Percentiles rank a stretch among this genome's conserved stretches.
These are phyloP conservation scores for Sebastes steindachneri DNA, from an alignment of 2,797 vertebrate species.

Conservation along the genomic window DNA sequence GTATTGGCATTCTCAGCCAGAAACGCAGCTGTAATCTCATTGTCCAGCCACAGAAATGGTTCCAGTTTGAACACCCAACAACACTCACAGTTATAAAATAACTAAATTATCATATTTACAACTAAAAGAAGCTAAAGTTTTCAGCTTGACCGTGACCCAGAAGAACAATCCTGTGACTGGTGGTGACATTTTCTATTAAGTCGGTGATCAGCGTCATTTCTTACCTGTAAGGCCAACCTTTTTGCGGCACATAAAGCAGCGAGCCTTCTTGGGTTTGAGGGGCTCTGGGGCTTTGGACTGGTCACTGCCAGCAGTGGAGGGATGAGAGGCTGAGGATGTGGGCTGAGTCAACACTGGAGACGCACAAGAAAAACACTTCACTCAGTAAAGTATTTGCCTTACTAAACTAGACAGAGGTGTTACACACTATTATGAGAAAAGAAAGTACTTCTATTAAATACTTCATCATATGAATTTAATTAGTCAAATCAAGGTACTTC, in stretches of 20 bases:
- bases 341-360: slow-evolving; percentile 78
- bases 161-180: background rate
- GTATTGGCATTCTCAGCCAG: background rate
- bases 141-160: background rate
- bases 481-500: background rate
- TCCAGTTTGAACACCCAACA: background rate
- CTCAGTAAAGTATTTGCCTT: background rate
- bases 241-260: slow-evolving; percentile 91
- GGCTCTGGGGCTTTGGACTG: slow-evolving; percentile 75
- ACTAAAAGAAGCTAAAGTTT: background rate
- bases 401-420: background rate
- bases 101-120: background rate
- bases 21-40: background rate
- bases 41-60: too few relatives aligned
- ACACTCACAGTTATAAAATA: background rate
- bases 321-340: slow-evolving; percentile 45
- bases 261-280: slow-evolving; percentile 86
- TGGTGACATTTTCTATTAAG: too few relatives aligned
- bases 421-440: background rate
- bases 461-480: background rate
- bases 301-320: slow-evolving; percentile 68
- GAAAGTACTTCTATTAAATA: too few relatives aligned
- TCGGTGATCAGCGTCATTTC: background rate
- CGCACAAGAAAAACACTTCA: background rate
- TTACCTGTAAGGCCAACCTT: slow-evolving; percentile 90